A percentile compares a stretch with the other conserved stretches of the same genome.
phyloP scores from a whole-genome alignment of 2,888 invertebrate genomes.

The Galerucella pusilla region DNA sequence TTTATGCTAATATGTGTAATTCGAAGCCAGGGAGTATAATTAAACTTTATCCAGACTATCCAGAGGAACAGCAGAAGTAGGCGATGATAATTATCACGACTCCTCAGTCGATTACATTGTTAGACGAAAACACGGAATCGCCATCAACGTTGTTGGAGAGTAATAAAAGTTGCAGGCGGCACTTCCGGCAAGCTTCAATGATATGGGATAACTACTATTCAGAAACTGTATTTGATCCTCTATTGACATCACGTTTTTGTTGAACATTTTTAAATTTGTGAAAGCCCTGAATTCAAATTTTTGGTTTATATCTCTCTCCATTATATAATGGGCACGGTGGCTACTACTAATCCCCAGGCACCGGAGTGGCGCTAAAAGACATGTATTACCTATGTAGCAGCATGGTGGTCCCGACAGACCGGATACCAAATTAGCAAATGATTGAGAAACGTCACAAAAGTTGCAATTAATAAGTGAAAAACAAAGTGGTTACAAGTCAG shows the following conservation, averaged over 20 bases:
- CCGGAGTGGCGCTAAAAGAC: too few species aligned
- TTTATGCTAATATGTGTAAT: slow-evolving; percentile 31
- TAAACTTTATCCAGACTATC: slow-evolving; percentile 26
- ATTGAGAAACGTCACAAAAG: too few species aligned
- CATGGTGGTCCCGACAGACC: too few species aligned
- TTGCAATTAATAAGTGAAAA: too few species aligned
- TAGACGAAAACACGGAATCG: slow-evolving; percentile 26
- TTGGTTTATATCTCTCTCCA: too few species aligned
- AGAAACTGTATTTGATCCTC: neutral
- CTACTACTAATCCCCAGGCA: too few species aligned
- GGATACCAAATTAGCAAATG: too few species aligned
- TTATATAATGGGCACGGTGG: too few species aligned
- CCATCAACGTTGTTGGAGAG: slow-evolving; percentile 17
- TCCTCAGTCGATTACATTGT: slow-evolving; percentile 27
- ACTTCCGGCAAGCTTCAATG: neutral
- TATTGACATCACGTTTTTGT: neutral
- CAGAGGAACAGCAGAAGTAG: slow-evolving; percentile 28
- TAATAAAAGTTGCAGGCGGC: slow-evolving; percentile 7
- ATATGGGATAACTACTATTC: neutral
- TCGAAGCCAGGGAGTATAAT: slow-evolving; percentile 25
- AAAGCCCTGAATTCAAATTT: too few species aligned
- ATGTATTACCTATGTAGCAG: too few species aligned
- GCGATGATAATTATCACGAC: slow-evolving; percentile 30
- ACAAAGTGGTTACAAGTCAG: too few species aligned
- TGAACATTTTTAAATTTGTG: too few species aligned